Evolutionary conservation across 2,888 invertebrate genomes (phyloP), one percentile per base, ranked within the genome.

Genomic region (Agrochola lota): DNA sequence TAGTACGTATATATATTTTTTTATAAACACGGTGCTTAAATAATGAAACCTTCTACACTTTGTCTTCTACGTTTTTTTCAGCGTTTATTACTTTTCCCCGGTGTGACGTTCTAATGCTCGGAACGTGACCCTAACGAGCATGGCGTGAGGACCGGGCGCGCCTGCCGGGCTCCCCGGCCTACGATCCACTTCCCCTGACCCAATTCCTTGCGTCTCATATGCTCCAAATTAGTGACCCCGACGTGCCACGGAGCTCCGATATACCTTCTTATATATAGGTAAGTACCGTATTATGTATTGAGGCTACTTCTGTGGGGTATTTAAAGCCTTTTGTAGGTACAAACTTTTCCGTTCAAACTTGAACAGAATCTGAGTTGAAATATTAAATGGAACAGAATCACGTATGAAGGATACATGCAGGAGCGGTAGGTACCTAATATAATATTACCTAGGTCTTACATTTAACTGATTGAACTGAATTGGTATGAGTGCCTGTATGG

Each of bases 141-240:
- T 59, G 72, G 66, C 46, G 81, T 30, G 57, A 66, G 82, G 84
- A 71, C 80, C 60, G 85, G 77, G 77, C 26, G n/a, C 68, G 35
- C 66, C 55, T 52, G 72, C 46, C 67, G 63, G 74, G 77, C 64
- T 76, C 74, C 52, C 75, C 78, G 70, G 82, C 78, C 69, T 82
- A 72, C 84, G 85, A 81, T 83, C 88, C 79, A 87, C 84, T 88
- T 88, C 84, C 83, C 85, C 52, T 91, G 92, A 91, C 91, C 92
- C 71, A 90, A 86, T 90, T 92, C 83, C 67, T 57, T 68, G 49
- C 71, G 62, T 80, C 85, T 87, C 85, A 79, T 85, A 80, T 87
- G 87, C 82, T 78, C 86, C 69, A 83, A 87, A 90, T 91, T 84
- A 84, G 83, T 85, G 88, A 88, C 86, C 85, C 77, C 71, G 78